These are phyloP conservation scores for Exocentrus adspersus DNA, from an alignment of 2,888 invertebrate species.

Conservation along the genomic window DNA sequence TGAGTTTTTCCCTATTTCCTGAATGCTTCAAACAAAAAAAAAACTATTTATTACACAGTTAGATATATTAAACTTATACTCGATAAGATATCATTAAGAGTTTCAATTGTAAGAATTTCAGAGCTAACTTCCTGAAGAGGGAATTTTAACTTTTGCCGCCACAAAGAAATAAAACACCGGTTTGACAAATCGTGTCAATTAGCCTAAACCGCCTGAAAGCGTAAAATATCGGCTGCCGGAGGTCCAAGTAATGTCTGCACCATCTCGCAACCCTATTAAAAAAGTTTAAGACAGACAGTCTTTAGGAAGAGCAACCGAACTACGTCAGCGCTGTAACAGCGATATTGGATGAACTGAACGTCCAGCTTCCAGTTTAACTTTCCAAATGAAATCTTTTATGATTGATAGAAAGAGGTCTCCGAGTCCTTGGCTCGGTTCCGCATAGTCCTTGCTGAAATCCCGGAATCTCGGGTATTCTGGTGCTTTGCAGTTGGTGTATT, in stretches of 20 bases:
- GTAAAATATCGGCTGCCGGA: slow-evolving; percentile 16
- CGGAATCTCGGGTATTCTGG: slow-evolving; percentile 3
- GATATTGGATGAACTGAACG: slow-evolving; percentile 47
- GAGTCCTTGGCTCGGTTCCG: slow-evolving; percentile 29
- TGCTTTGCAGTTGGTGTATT: slow-evolving; percentile 10
- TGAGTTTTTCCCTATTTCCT: too few species aligned
- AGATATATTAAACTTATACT: too few species aligned
- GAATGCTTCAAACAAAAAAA: too few species aligned
- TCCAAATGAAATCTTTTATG: slow-evolving; percentile 55
- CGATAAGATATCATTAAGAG: too few species aligned
- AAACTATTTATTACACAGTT: too few species aligned
- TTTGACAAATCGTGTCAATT: slow-evolving; percentile 28
- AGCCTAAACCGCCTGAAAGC: slow-evolving; percentile 21
- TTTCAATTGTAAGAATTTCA: too few species aligned
- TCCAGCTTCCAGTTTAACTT: slow-evolving; percentile 44
- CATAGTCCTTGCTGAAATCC: slow-evolving; percentile 13
- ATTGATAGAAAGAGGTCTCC: slow-evolving; percentile 52
- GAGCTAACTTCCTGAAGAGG: too few species aligned
- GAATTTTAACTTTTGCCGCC: too few species aligned
- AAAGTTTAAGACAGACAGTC: slow-evolving; percentile 49
- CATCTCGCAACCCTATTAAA: slow-evolving; percentile 42
- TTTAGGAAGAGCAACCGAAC: slow-evolving; percentile 40
- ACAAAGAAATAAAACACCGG: slow-evolving; percentile 31
- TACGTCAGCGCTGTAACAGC: slow-evolving; percentile 47
- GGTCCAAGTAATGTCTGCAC: slow-evolving; percentile 16